Base-by-base conservation (phyloP, 2,113 vertebrate genomes). In the Eublepharis macularius region DNA sequence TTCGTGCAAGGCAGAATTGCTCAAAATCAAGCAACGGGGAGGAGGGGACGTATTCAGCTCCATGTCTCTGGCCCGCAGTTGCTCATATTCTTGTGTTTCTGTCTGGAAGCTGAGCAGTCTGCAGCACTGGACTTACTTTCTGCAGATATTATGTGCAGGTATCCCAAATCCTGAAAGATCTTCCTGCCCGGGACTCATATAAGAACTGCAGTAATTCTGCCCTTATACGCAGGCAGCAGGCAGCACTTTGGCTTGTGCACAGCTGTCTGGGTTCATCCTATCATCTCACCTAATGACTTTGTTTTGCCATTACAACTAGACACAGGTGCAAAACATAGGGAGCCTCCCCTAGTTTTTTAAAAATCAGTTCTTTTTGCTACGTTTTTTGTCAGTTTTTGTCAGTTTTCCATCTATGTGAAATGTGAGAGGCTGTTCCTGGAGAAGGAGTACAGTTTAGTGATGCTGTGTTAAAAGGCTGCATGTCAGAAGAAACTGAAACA, bases 191-290 rank as follows among this genome's bases (percentile, higher is more conserved):
- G 26, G 32, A 73, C 9, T 19, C 65, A 34, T 36, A 29, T 88
- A 89, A 72, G 84, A 83, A 0, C 0, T 80, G 0, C 0, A 0
- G 0, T 0, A 0, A 65, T 49, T 89, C 0, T 0, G 29, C n/a
- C 66, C 57, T 24, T 13, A 45, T 36, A 6, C 14, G 87, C 0
- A 0, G 74, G 39, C 29, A 34, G 81, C 88, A 54, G 76, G 45
- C 32, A 83, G 32, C 84, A 4, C 45, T 12, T 76, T 86, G 83
- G 83, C 39, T 0, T 76, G 79, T 76, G 84, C 77, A 76, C 89
- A 90, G 88, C 86, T 91, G 90, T 82, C 76, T 39, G 87, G 85
- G n/a, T 86, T 73, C 81, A 39, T 85, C 81, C 87, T 85, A 72
- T 83, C 79, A 68, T 63, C 77, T 73, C 70, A 84, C 76, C 87